Base-by-base conservation (phyloP, 2,113 vertebrate species). In the Pungitius pungitius region DNA sequence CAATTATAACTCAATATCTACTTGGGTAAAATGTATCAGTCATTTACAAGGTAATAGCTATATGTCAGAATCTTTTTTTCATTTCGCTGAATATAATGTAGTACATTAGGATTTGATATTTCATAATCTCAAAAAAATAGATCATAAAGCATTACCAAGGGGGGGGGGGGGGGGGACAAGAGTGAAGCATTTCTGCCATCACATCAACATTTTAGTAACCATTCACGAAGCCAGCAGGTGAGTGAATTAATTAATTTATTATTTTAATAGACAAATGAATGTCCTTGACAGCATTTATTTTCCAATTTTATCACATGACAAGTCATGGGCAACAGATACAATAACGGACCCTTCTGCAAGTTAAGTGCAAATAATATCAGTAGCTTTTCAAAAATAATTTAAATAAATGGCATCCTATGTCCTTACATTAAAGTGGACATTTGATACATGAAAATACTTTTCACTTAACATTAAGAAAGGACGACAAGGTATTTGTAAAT, bases 281-380 rank as follows among this genome's bases (percentile, higher is more conserved):
- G 6, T 74, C 24, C 3, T 68, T 3, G 60, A 63, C 15, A 35
- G 58, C 17, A 69, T 61, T 86, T 82, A 84, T 84, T 79, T 78
- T 52, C 26, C 1, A 58, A 20, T 35, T 64, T 77, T 11, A 71
- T 57, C 22, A 75, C 42, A 72, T 52, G 40, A 35, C 30, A n/a
- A 58, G 6, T 39, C 17, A 63, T 30, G n/a, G 30, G 12, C 59
- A 54, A 47, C n/a, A 73, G 13, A 57, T 60, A 55, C 22, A 78
- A 67, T 18, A 22, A 27, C 30, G 10, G 13, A 6, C 17, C 26
- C 6, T 62, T 73, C 30, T 1, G 5, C 2, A 1, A 57, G 33
- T 68, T 27, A 69, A 80, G 68, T 62, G 61, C 30, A 71, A 78
- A 69, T 45, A 77, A 66, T 60, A 57, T 8, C 7, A 39, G 78